phyloP scores from a whole-genome alignment of 2,113 vertebrate species.

The Panthera tigris region DNA sequence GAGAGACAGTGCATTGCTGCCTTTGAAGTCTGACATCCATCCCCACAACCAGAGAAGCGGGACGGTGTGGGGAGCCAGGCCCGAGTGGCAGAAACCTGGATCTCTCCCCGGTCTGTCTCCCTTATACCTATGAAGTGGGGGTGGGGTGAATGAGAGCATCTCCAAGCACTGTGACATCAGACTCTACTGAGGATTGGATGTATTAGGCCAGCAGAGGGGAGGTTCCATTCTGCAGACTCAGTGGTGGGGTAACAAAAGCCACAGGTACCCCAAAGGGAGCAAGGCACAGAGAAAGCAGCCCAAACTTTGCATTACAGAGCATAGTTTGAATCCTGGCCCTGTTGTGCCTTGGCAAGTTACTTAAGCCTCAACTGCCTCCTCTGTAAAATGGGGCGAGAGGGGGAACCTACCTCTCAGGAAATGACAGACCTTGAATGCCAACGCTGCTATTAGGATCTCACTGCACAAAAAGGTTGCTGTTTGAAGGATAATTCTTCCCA shows the following conservation, averaged over 20 bases:
- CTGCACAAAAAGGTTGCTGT: neutral
- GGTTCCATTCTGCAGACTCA: neutral
- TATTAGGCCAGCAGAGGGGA: neutral
- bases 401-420: neutral
- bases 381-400: neutral
- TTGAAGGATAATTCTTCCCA: neutral
- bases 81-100: neutral
- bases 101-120: neutral
- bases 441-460: neutral
- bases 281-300: neutral
- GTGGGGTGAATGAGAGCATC: neutral
- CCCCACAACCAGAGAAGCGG: conserved; percentile 54
- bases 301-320: neutral
- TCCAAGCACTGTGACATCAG: neutral
- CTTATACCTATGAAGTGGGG: neutral
- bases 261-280: neutral
- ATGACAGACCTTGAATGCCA: neutral
- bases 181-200: neutral
- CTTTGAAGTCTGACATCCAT: conserved; percentile 79
- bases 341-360: neutral
- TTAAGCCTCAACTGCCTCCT: neutral
- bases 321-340: neutral
- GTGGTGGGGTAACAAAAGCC: neutral
- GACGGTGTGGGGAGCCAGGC: neutral
- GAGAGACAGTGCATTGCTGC: neutral